phyloP scores from a whole-genome alignment of 2,113 vertebrate species.

The Paralichthys olivaceus region DNA sequence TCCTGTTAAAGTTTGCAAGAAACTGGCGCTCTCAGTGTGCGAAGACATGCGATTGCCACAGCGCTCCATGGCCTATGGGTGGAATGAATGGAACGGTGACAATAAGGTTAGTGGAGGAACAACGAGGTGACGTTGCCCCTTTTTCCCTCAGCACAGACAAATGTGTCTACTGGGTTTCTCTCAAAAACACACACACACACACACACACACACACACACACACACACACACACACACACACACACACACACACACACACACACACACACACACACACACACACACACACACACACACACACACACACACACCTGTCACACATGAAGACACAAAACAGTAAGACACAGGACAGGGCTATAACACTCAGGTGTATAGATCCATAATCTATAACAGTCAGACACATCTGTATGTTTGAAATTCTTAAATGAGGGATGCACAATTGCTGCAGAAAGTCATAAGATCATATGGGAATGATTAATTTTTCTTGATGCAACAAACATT shows the following conservation, averaged over 20 bases:
- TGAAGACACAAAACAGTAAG: constrained; percentile 53
- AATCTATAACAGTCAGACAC: constrained; percentile 40
- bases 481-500: constrained; percentile 15
- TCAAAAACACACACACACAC: constrained; percentile 15
- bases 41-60: constrained; percentile 99
- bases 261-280: constrained; percentile 18
- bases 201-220: constrained; percentile 35
- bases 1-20: constrained; percentile 99
- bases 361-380: constrained; percentile 12
- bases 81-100: constrained; percentile 97
- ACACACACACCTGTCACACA: constrained; percentile 45
- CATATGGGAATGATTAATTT: not conserved
- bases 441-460: not conserved
- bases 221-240: constrained; percentile 11
- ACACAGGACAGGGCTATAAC: constrained; percentile 52
- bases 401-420: constrained; percentile 4
- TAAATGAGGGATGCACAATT: constrained; percentile 49
- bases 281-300: no score
- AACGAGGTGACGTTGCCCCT: constrained; percentile 71
- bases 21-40: constrained; percentile 99
- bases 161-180: constrained; percentile 56
- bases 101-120: constrained; percentile 91
- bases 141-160: constrained; percentile 55
- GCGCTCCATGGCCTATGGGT: constrained; percentile 98
- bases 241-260: constrained; percentile 18